Conservation (phyloP, 2,888 invertebrate genomes). For the Macrosiphum euphorbiae region DNA sequence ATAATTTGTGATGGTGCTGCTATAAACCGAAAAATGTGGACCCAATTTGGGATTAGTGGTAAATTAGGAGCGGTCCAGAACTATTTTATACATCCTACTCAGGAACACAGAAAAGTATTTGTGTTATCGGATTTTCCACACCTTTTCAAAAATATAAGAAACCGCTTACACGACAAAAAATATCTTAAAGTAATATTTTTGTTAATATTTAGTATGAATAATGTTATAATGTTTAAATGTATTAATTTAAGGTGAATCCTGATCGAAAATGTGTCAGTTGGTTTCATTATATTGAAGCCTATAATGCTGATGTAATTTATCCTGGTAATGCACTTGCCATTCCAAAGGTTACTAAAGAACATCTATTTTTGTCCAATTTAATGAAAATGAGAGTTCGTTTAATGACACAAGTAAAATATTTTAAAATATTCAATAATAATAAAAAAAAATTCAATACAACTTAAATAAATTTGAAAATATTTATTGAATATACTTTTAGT, state of each 20-base stretch:
- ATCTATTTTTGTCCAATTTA: not conserved
- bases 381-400: conserved; percentile 5
- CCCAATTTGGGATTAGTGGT: conserved; percentile 10
- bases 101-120: conserved; percentile 11
- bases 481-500: not conserved
- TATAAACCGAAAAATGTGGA: conserved; percentile 19
- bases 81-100: conserved; percentile 16
- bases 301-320: not conserved
- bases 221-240: not conserved
- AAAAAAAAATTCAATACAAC: not conserved
- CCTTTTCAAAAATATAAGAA: conserved; percentile 21
- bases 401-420: not conserved
- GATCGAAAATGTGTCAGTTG: not conserved
- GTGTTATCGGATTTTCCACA: conserved; percentile 13
- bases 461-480: conserved; percentile 9
- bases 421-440: not conserved
- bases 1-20: conserved; percentile 22
- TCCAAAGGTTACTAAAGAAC: conserved; percentile 17
- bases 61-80: not conserved
- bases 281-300: conserved; percentile 7
- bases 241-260: conserved; percentile 24
- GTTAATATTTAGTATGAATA: not conserved
- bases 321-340: not conserved
- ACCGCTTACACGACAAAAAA: conserved; percentile 2
- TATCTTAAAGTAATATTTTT: conserved; percentile 1